Conservation (phyloP, 2,797 vertebrate genomes). For the Hydrocynus forskahlii region DNA sequence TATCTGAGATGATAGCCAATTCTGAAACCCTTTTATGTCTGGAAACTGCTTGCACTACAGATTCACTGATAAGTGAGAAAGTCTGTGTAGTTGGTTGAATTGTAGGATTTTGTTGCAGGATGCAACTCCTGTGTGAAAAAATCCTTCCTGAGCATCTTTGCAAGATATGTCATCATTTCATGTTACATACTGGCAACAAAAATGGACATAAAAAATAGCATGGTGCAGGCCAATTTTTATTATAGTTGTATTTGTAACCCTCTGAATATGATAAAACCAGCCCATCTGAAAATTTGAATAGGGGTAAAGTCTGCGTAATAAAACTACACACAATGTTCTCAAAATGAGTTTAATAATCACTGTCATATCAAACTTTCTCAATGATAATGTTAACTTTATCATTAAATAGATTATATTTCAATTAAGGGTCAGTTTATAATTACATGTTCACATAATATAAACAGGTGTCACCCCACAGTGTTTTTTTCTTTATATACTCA, state of each 20-base stretch:
- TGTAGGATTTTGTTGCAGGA: background rate
- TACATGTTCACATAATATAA: background rate
- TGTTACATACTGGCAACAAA: background rate
- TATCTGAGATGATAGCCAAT: background rate
- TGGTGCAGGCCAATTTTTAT: background rate
- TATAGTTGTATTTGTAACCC: background rate
- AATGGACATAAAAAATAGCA: background rate
- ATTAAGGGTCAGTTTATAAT: background rate
- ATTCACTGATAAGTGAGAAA: background rate
- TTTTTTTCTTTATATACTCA: too few species aligned
- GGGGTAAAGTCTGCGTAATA: too few species aligned
- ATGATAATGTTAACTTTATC: too few species aligned
- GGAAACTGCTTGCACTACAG: background rate
- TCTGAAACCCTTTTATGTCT: conserved; percentile 5
- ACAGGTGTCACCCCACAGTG: background rate
- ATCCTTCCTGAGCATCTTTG: conserved; percentile 12
- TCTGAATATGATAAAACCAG: background rate
- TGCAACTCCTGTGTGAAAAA: background rate
- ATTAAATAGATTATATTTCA: too few species aligned
- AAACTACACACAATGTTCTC: background rate
- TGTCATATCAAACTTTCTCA: background rate
- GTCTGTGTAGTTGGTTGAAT: background rate
- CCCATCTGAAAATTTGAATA: too few species aligned
- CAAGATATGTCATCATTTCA: conserved; percentile 19
- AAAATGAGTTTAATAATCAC: background rate